Percentiles rank a stretch among this genome's conserved stretches.
Conservation (phyloP, 2,888 invertebrate species). For the Pseudolycoriella hygida region DNA sequence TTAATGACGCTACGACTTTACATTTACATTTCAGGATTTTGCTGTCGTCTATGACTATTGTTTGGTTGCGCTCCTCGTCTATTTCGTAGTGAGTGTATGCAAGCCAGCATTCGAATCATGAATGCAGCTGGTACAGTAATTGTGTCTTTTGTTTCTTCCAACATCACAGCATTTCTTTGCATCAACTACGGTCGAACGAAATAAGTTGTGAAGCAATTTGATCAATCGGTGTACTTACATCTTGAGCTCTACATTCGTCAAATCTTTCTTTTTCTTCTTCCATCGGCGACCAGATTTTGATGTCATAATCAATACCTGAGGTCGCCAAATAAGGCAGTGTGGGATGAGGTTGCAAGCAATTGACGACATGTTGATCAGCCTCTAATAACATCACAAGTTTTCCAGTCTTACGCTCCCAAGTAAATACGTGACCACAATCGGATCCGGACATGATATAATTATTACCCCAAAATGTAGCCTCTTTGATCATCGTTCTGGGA, state of each 20-base stretch:
- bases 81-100: constrained; percentile 39
- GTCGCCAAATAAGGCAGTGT: constrained; percentile 56
- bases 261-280: constrained; percentile 33
- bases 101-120: constrained; percentile 61
- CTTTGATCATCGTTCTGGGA: constrained; percentile 58
- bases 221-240: constrained; percentile 31
- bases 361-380: constrained; percentile 69
- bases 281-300: constrained; percentile 67
- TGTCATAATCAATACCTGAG: constrained; percentile 77
- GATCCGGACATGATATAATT: constrained; percentile 72
- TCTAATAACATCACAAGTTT: constrained; percentile 55
- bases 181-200: constrained; percentile 51
- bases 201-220: constrained; percentile 6
- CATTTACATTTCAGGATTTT: too few species aligned
- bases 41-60: too few species aligned
- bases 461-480: constrained; percentile 70
- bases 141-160: constrained; percentile 61
- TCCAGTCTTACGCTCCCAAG: constrained; percentile 57
- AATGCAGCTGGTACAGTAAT: constrained; percentile 76
- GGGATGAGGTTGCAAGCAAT: constrained; percentile 73
- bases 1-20: too few species aligned
- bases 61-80: constrained; percentile 22
- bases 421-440: constrained; percentile 74
- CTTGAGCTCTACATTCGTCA: constrained; percentile 41
- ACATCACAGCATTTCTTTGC: constrained; percentile 60